A percentile compares a stretch with the other conserved stretches of the same genome.
Evolutionary conservation across 2,888 invertebrate species (phyloP).

Genomic region (Sphaerophoria rueppellii): DNA sequence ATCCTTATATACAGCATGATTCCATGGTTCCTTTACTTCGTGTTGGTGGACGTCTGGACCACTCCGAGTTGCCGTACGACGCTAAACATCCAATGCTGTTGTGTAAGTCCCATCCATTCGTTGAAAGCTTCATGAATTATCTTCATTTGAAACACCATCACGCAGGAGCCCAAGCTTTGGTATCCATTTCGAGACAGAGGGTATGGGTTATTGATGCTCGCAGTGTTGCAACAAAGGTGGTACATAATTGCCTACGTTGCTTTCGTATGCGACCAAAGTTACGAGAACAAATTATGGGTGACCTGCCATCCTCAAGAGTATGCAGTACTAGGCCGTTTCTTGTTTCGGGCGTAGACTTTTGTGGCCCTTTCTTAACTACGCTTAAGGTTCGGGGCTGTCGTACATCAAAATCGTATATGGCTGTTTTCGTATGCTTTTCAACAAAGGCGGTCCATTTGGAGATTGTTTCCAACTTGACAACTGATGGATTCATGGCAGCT

Average conservation of each 20-base stretch:
- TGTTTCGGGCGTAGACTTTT: conserved; percentile 53
- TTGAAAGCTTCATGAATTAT: conserved; percentile 28
- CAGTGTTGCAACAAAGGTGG: conserved; percentile 41
- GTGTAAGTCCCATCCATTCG: conserved; percentile 67
- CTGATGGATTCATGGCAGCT: conserved; percentile 52
- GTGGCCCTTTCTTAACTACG: conserved; percentile 38
- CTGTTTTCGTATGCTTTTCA: conserved; percentile 41
- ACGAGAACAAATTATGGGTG: conserved; percentile 60
- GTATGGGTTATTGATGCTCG: conserved; percentile 64
- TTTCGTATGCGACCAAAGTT: conserved; percentile 58
- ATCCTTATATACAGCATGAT: conserved; percentile 70
- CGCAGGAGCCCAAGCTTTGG: conserved; percentile 51
- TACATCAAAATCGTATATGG: conserved; percentile 48
- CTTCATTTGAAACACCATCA: conserved; percentile 46
- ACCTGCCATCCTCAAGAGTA: conserved; percentile 60
- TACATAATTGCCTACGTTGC: conserved; percentile 48
- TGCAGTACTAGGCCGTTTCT: conserved; percentile 43
- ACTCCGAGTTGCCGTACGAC: conserved; percentile 70
- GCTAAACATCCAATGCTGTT: conserved; percentile 75
- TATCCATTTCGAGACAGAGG: conserved; percentile 43
- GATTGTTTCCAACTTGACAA: conserved; percentile 60
- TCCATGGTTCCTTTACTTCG: conserved; percentile 47
- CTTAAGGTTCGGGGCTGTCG: conserved; percentile 10
- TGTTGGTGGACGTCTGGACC: conserved; percentile 76
- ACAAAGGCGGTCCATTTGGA: conserved; percentile 69